phyloP scores from a whole-genome alignment of 2,888 invertebrate genomes.

The Periphyllus acericola region DNA sequence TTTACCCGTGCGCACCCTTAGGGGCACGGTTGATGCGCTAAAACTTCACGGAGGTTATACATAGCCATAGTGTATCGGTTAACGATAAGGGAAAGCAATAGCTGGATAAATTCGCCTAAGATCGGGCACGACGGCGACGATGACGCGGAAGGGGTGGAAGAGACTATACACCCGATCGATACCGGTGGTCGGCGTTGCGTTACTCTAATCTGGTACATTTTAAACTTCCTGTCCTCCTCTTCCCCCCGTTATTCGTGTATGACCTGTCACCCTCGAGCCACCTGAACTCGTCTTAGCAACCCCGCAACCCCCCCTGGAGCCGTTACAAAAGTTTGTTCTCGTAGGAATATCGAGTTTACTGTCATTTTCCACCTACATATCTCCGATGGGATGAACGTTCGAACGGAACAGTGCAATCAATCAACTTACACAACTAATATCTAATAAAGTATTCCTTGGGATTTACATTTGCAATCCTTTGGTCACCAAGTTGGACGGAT shows the following conservation, averaged over 20 bases:
- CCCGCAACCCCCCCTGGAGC: not conserved
- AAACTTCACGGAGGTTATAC: constrained; percentile 21
- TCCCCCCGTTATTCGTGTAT: not conserved
- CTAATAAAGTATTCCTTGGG: constrained; percentile 25
- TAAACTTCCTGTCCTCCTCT: constrained; percentile 30
- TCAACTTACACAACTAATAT: not conserved
- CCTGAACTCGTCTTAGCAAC: constrained; percentile 24
- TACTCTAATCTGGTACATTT: constrained; percentile 50
- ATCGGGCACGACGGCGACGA: constrained; percentile 12
- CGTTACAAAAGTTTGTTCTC: constrained; percentile 27
- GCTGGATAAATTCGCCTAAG: constrained; percentile 40
- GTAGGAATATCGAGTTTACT: constrained; percentile 23
- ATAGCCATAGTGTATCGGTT: constrained; percentile 41
- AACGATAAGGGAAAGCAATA: constrained; percentile 56
- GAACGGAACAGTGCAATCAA: constrained; percentile 6
- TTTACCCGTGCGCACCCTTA: constrained; percentile 12
- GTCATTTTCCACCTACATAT: not conserved
- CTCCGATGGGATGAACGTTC: not conserved
- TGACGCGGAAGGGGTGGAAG: not conserved
- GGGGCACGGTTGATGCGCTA: constrained; percentile 28
- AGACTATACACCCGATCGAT: constrained; percentile 30
- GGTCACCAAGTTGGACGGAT: not conserved
- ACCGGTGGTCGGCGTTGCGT: constrained; percentile 15
- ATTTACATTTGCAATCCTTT: not conserved
- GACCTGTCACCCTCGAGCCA: constrained; percentile 32